Percentiles rank a stretch among this genome's conserved stretches.
These are phyloP conservation scores for Callaeas wilsoni DNA, from an alignment of 2,113 vertebrate species.

Conservation along the genomic window DNA sequence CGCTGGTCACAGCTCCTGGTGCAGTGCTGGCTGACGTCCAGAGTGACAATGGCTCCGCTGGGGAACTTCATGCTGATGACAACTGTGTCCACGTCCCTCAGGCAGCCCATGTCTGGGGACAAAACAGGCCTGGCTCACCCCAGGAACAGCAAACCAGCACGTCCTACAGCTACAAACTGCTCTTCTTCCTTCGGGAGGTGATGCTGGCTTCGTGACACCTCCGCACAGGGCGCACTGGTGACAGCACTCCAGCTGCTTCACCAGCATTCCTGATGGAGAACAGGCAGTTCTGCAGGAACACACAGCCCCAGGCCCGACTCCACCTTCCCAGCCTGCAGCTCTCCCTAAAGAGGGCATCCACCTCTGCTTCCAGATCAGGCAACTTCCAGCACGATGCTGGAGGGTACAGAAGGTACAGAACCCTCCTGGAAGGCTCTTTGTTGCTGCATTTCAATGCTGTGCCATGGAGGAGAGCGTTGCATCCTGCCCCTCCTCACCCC, in stretches of 20 bases:
- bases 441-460: not conserved
- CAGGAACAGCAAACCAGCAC: not conserved
- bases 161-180: not conserved
- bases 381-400: not conserved
- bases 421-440: not conserved
- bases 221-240: fast-evolving
- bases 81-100: not conserved
- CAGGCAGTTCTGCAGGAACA: not conserved
- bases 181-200: fast-evolving
- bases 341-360: not conserved
- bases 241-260: not conserved
- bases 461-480: fast-evolving
- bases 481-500: not conserved
- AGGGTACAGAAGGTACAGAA: not conserved
- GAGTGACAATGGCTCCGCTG: not conserved
- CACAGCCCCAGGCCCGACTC: not conserved
- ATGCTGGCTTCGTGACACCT: not conserved
- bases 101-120: not conserved
- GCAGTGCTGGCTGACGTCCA: conserved; percentile 10
- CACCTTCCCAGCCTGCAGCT: not conserved
- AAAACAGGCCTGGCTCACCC: not conserved
- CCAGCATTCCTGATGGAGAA: not conserved
- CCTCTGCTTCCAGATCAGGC: not conserved
- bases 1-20: conserved; percentile 49
- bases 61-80: not conserved